These are phyloP conservation scores for Phenacoccus solenopsis DNA, from an alignment of 1,140 invertebrate genomes.

Conservation along the genomic window DNA sequence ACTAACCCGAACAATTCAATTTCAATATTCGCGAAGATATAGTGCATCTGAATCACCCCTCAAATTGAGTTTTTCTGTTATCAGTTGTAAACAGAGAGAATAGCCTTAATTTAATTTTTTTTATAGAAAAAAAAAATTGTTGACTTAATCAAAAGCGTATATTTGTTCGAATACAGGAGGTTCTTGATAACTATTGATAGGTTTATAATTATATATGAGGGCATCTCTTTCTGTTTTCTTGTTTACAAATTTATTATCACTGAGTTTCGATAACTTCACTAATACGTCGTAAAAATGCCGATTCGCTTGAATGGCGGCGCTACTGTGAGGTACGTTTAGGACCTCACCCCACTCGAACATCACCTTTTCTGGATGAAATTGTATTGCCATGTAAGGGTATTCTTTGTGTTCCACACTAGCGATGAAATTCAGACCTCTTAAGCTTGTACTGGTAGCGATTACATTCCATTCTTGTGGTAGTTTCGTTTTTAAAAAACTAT, in stretches of 20 bases:
- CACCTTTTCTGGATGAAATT: slow-evolving; percentile 87
- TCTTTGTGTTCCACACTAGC: slow-evolving; percentile 49
- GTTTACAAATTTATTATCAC: not conserved
- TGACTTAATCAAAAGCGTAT: not conserved
- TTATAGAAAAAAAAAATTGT: too few species aligned
- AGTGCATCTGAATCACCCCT: too few species aligned
- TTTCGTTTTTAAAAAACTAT: slow-evolving; percentile 20
- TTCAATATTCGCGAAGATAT: too few species aligned
- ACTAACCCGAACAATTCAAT: too few species aligned
- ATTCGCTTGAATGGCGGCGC: slow-evolving; percentile 43
- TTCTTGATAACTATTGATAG: not conserved
- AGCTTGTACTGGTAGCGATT: slow-evolving; percentile 56
- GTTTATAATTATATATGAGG: slow-evolving; percentile 18
- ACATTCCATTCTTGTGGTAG: slow-evolving; percentile 42
- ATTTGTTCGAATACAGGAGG: not conserved
- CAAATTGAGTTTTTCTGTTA: too few species aligned
- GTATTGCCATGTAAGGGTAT: slow-evolving; percentile 69
- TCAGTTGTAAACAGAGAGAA: too few species aligned
- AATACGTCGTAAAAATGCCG: slow-evolving; percentile 72
- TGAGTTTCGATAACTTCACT: slow-evolving; percentile 9
- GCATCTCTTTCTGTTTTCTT: slow-evolving; percentile 13
- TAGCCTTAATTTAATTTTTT: too few species aligned
- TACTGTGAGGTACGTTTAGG: slow-evolving; percentile 44
- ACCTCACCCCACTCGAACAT: slow-evolving; percentile 56
- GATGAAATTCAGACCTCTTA: slow-evolving; percentile 50